A percentile compares a stretch with the other conserved stretches of the same genome.
Evolutionary conservation across 2,888 invertebrate species (phyloP).

Genomic region (Pegoplata infirma): DNA sequence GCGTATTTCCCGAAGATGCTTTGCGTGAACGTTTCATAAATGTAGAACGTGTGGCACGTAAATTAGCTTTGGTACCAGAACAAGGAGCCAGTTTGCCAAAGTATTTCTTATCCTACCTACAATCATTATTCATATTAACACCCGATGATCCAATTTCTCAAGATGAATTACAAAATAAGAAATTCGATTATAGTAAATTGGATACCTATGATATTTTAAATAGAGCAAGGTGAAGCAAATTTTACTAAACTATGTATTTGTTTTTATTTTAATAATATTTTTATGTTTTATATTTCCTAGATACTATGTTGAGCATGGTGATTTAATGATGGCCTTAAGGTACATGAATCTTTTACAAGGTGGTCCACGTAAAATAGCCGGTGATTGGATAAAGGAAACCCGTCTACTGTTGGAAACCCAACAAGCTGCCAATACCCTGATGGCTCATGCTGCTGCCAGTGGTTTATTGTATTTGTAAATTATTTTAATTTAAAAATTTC

Average conservation of each 20-base stretch:
- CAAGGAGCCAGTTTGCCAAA: slow-evolving; percentile 90
- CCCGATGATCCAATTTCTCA: slow-evolving; percentile 84
- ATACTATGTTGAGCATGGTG: slow-evolving; percentile 92
- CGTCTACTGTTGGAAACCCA: slow-evolving; percentile 90
- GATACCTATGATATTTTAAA: slow-evolving; percentile 94
- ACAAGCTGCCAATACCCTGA: slow-evolving; percentile 92
- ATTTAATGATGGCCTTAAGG: slow-evolving; percentile 89
- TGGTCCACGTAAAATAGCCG: slow-evolving; percentile 90
- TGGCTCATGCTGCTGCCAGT: slow-evolving; percentile 92
- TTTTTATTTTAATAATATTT: not conserved
- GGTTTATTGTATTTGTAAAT: slow-evolving; percentile 77
- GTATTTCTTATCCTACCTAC: slow-evolving; percentile 92
- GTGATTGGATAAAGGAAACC: slow-evolving; percentile 92
- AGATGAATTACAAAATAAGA: slow-evolving; percentile 85
- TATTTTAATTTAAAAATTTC: slow-evolving; percentile 40
- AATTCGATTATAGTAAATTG: slow-evolving; percentile 85
- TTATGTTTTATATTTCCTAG: slow-evolving; percentile 78
- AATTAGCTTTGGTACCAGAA: slow-evolving; percentile 92
- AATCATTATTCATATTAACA: slow-evolving; percentile 89
- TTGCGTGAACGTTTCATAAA: slow-evolving; percentile 90
- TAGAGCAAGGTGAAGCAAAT: slow-evolving; percentile 85
- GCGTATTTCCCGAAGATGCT: slow-evolving; percentile 93
- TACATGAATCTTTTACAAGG: slow-evolving; percentile 93
- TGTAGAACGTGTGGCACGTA: slow-evolving; percentile 88
- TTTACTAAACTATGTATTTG: not conserved